Percentiles rank a stretch among this genome's conserved stretches.
Conservation (phyloP, 1,140 invertebrate species). For the Globodera rostochiensis region DNA sequence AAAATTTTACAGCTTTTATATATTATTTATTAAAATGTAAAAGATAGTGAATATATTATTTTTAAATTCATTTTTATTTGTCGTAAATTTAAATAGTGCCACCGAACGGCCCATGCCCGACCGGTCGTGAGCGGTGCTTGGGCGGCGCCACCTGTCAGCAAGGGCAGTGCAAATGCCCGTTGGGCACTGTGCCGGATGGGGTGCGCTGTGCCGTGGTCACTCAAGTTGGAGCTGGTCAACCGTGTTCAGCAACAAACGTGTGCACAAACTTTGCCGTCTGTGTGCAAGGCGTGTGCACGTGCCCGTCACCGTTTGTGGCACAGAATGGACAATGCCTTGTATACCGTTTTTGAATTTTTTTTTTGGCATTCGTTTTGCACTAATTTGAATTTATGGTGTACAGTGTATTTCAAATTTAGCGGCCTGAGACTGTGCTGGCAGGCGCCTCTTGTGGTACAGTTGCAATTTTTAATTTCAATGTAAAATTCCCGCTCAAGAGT, state of each 20-base stretch:
- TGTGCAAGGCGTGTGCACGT: slow-evolving; percentile 51
- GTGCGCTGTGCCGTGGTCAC: slow-evolving; percentile 41
- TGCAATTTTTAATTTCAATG: not conserved
- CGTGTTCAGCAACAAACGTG: slow-evolving; percentile 46
- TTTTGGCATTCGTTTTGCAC: slow-evolving; percentile 26
- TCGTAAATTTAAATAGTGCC: slow-evolving; percentile 18
- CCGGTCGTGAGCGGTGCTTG: slow-evolving; percentile 48
- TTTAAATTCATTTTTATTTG: slow-evolving; percentile 20
- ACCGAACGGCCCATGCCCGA: slow-evolving; percentile 49
- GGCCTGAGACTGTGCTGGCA: slow-evolving; percentile 19
- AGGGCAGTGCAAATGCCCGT: slow-evolving; percentile 44
- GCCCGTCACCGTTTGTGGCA: slow-evolving; percentile 48
- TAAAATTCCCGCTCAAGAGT: too few relatives aligned
- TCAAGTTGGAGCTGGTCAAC: slow-evolving; percentile 41
- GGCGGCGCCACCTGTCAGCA: slow-evolving; percentile 49
- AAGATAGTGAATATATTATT: too few relatives aligned
- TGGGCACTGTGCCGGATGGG: slow-evolving; percentile 48
- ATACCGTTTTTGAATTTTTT: not conserved
- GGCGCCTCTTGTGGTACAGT: slow-evolving; percentile 19
- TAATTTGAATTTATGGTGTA: not conserved
- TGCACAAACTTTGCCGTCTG: slow-evolving; percentile 50
- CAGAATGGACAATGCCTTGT: slow-evolving; percentile 46
- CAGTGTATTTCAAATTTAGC: not conserved
- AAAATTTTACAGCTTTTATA: not conserved
- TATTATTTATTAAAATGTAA: too few relatives aligned